A percentile compares a stretch with the other conserved stretches of the same genome.
These are phyloP conservation scores for Cataglyphis altisquamis DNA, from an alignment of 2,888 invertebrate species.

Conservation along the genomic window DNA sequence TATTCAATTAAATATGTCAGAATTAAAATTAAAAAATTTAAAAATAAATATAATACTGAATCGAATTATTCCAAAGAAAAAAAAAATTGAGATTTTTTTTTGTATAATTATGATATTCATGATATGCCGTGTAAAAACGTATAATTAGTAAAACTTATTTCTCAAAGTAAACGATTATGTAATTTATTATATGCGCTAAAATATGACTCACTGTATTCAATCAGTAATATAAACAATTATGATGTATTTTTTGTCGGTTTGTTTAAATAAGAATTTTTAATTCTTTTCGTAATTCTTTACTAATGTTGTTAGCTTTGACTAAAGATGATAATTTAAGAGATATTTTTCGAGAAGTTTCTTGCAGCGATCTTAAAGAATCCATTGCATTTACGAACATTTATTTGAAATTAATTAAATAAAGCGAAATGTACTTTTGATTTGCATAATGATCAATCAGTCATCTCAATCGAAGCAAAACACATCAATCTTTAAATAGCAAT, in stretches of 20 bases:
- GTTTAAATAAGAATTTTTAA: not conserved
- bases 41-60: not conserved
- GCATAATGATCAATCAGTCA: not conserved
- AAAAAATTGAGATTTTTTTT: not conserved
- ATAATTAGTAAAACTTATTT: not conserved
- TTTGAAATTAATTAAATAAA: conserved; percentile 32
- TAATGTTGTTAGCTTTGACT: not conserved
- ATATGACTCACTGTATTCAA: conserved; percentile 9
- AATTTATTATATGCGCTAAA: not conserved
- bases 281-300: not conserved
- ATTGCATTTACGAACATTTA: conserved; percentile 27
- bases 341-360: not conserved
- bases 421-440: conserved; percentile 24
- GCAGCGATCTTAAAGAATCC: not conserved
- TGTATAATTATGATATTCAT: not conserved
- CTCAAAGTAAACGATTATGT: not conserved
- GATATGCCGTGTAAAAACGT: not conserved
- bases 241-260: not conserved
- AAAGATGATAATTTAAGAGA: not conserved
- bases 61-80: not conserved
- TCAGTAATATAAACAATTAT: not conserved
- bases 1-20: not conserved
- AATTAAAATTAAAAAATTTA: not conserved
- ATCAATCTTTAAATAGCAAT: conserved; percentile 9
- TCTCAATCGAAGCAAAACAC: not conserved